These are phyloP conservation scores for Pangasius larnaudii DNA, from an alignment of 2,797 vertebrate genomes.

Conservation along the genomic window DNA sequence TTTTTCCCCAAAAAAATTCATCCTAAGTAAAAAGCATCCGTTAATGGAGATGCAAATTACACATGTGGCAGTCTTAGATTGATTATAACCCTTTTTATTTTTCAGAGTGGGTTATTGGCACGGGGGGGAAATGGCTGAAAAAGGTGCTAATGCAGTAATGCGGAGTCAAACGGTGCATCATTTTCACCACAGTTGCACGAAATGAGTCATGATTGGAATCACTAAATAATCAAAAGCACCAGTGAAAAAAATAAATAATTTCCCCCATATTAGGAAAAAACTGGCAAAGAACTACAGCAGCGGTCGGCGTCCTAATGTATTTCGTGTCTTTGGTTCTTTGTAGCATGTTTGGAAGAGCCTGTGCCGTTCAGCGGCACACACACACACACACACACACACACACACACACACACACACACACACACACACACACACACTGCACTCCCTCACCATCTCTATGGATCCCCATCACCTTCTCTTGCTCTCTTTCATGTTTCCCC, in stretches of 20 bases:
- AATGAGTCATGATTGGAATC: constrained; percentile 9
- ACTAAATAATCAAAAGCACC: constrained; percentile 34
- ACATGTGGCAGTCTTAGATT: constrained; percentile 21
- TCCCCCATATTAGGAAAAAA: not conserved
- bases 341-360: not conserved
- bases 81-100: constrained; percentile 29
- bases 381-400: constrained; percentile 21
- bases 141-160: constrained; percentile 22
- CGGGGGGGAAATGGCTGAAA: constrained; percentile 8
- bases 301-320: not conserved
- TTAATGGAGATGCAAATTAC: constrained; percentile 56
- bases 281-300: not conserved
- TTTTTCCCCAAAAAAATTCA: constrained; percentile 23
- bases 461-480: constrained; percentile 17
- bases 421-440: not conserved
- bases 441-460: constrained; percentile 6
- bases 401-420: constrained; percentile 13
- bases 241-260: not conserved
- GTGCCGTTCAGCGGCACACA: constrained; percentile 1
- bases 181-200: not conserved
- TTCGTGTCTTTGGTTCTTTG: not conserved
- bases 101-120: not conserved
- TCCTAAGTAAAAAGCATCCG: constrained; percentile 45
- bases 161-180: constrained; percentile 22
- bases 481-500: constrained; percentile 24